These are phyloP conservation scores for Peromyscus polionotus DNA, from an alignment of 2,113 vertebrate species.

Conservation along the genomic window DNA sequence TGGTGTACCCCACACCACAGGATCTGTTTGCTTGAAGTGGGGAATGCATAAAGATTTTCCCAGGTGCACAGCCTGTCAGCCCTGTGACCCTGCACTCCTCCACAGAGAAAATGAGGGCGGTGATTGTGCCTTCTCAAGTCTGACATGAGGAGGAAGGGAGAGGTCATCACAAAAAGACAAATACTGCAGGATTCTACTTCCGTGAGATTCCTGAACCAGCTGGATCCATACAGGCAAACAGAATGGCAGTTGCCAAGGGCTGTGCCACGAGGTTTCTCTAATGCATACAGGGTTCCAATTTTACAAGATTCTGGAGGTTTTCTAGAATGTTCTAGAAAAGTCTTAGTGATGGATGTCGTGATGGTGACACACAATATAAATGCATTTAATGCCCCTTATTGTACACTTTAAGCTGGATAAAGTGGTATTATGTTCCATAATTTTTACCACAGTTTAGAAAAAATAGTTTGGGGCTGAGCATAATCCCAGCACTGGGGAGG, in stretches of 20 bases:
- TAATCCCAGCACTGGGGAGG: not conserved
- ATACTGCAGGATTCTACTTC: not conserved
- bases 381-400: not conserved
- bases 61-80: not conserved
- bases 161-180: not conserved
- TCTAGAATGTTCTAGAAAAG: not conserved
- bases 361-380: not conserved
- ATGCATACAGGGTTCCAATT: not conserved
- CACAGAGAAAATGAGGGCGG: not conserved
- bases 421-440: too few species aligned
- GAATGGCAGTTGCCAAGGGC: not conserved
- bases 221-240: accelerated
- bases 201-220: not conserved
- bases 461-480: not conserved
- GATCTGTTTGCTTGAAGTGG: not conserved
- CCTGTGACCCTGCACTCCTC: not conserved
- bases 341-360: not conserved
- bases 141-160: not conserved
- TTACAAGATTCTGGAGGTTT: not conserved
- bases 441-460: not conserved
- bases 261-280: too few species aligned
- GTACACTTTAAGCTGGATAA: not conserved
- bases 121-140: not conserved
- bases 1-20: not conserved
- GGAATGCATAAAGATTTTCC: not conserved